A percentile compares a stretch with the other conserved stretches of the same genome.
phyloP scores from a whole-genome alignment of 2,797 vertebrate genomes.

The Trachurus trachurus region DNA sequence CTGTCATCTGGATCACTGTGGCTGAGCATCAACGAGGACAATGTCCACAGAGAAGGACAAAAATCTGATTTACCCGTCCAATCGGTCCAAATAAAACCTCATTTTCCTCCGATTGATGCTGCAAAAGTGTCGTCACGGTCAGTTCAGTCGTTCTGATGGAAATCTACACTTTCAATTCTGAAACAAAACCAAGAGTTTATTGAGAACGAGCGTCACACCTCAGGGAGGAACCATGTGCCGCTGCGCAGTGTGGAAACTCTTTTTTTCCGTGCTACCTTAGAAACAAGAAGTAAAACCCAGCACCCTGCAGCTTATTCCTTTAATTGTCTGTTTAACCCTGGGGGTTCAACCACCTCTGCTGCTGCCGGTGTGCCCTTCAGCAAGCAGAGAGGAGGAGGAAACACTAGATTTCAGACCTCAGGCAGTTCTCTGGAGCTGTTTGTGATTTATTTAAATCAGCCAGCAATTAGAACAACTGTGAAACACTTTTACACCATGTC shows the following conservation, averaged over 20 bases:
- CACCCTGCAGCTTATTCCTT: background rate
- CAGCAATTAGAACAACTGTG: background rate
- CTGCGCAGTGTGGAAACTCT: background rate
- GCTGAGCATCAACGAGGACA: no score
- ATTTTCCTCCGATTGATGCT: no score
- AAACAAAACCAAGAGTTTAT: background rate
- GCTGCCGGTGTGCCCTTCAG: background rate
- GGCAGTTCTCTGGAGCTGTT: background rate
- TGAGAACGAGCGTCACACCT: background rate
- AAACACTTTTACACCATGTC: background rate
- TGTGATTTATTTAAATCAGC: background rate
- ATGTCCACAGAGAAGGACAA: no score
- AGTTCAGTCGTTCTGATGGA: no score
- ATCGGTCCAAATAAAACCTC: no score
- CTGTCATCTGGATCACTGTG: no score
- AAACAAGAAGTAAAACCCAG: slow-evolving; percentile 9
- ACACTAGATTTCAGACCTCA: background rate
- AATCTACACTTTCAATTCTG: background rate
- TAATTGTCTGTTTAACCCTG: background rate
- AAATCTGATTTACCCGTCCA: no score
- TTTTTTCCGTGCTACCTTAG: background rate
- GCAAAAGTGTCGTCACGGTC: no score
- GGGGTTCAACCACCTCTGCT: no score
- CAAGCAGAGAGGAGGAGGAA: background rate
- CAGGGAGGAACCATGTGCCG: background rate